A percentile compares a stretch with the other conserved stretches of the same genome.
Evolutionary conservation across 2,888 invertebrate species (phyloP).

Genomic region (Scaeva pyrastri): DNA sequence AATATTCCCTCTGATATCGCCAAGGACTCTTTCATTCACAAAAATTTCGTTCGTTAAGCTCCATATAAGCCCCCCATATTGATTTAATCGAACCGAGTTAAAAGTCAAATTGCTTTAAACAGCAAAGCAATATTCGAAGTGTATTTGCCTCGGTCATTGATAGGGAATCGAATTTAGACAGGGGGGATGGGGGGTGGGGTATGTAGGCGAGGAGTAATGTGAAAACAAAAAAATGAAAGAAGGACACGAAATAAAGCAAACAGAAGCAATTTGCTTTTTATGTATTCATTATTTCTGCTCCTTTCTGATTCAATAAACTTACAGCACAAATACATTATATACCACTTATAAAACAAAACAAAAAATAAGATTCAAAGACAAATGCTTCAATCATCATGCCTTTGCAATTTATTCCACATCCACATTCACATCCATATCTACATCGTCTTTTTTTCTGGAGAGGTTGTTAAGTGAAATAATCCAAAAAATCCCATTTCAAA

Average conservation of each 20-base stretch:
- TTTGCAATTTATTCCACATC: slow-evolving; percentile 45
- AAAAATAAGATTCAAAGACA: slow-evolving; percentile 39
- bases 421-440: too few relatives aligned
- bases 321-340: slow-evolving; percentile 44
- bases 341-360: slow-evolving; percentile 49
- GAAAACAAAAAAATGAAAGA: not conserved
- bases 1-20: slow-evolving; percentile 17
- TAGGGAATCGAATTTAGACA: too few relatives aligned
- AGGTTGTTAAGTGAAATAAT: slow-evolving; percentile 68
- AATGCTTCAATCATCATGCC: slow-evolving; percentile 61
- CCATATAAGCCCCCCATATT: slow-evolving; percentile 52
- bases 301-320: slow-evolving; percentile 68
- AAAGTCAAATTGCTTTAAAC: slow-evolving; percentile 42
- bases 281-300: slow-evolving; percentile 50
- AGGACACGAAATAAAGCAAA: slow-evolving; percentile 24
- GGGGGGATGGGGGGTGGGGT: too few relatives aligned
- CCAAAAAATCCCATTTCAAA: slow-evolving; percentile 68
- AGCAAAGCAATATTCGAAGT: slow-evolving; percentile 13
- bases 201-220: too few relatives aligned
- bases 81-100: slow-evolving; percentile 55
- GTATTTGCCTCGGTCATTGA: slow-evolving; percentile 2
- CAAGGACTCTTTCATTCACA: slow-evolving; percentile 1
- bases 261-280: slow-evolving; percentile 48
- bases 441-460: slow-evolving; percentile 11
- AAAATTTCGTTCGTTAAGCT: slow-evolving; percentile 43